phyloP scores from a whole-genome alignment of 2,113 vertebrate species.

The Actenoides hombroni region DNA sequence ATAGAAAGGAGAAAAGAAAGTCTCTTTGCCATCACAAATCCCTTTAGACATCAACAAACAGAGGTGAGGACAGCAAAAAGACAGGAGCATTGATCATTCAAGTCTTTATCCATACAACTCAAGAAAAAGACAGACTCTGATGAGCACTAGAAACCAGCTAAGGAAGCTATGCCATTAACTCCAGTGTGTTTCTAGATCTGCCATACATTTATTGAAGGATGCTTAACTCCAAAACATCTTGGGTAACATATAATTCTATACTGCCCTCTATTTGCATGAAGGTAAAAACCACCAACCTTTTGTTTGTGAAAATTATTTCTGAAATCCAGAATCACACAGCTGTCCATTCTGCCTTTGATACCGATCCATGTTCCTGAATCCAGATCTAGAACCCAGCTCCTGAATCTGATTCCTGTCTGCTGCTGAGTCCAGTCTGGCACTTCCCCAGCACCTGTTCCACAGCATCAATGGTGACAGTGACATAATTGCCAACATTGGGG shows the following conservation, averaged over 20 bases:
- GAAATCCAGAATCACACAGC: neutral
- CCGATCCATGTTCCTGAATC: no score
- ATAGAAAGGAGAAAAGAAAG: neutral
- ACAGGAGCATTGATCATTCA: neutral
- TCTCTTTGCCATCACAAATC: neutral
- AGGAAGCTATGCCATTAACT: neutral
- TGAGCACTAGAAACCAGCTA: neutral
- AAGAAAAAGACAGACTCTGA: neutral
- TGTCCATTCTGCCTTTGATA: no score
- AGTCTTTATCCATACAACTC: neutral
- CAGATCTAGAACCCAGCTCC: no score
- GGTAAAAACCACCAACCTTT: neutral
- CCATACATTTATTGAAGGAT: neutral
- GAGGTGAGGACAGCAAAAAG: neutral
- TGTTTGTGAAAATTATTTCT: neutral
- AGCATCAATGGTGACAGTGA: no score
- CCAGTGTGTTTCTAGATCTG: neutral
- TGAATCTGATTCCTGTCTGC: no score
- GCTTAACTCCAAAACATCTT: neutral
- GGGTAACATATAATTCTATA: neutral
- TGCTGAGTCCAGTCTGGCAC: no score
- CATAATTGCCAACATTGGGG: no score
- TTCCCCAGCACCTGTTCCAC: no score
- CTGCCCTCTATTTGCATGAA: neutral
- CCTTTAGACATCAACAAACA: neutral